phyloP scores from a whole-genome alignment of 1,140 invertebrate genomes.

The Brachionus manjavacas region DNA sequence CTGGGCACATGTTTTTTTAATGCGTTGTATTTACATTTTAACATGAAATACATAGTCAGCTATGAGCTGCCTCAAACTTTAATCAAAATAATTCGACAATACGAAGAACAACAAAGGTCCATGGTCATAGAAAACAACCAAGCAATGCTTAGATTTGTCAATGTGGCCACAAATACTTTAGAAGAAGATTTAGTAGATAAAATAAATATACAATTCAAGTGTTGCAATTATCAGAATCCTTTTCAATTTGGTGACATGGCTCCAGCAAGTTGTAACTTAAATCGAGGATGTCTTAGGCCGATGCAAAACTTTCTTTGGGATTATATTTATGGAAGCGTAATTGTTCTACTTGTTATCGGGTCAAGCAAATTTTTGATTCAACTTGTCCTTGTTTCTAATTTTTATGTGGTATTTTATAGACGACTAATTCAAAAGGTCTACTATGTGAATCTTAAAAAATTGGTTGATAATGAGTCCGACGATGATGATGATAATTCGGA shows the following conservation, averaged over 20 bases:
- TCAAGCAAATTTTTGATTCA: constrained; percentile 20
- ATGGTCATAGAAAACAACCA: neutral
- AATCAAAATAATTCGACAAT: constrained; percentile 25
- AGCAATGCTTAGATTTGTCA: neutral
- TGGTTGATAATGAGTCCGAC: constrained; percentile 7
- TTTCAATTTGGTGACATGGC: constrained; percentile 35
- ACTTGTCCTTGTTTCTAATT: neutral
- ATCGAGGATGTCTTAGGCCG: constrained; percentile 20
- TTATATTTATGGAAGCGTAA: neutral
- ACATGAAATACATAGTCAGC: neutral
- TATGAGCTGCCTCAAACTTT: constrained; percentile 31
- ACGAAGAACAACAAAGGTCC: neutral
- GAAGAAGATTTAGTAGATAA: constrained; percentile 10
- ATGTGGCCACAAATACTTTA: neutral
- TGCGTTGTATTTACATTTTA: constrained; percentile 11
- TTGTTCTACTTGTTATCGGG: neutral
- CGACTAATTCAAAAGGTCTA: neutral
- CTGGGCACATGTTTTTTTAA: neutral
- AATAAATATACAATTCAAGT: constrained; percentile 20
- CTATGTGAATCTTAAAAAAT: neutral
- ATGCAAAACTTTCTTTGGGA: constrained; percentile 34
- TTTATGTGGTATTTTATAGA: neutral
- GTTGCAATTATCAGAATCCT: constrained; percentile 37
- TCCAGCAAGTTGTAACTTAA: constrained; percentile 10
- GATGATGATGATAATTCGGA: neutral